Conservation (phyloP, 2,113 vertebrate genomes). For the Paramisgurnus dabryanus region DNA sequence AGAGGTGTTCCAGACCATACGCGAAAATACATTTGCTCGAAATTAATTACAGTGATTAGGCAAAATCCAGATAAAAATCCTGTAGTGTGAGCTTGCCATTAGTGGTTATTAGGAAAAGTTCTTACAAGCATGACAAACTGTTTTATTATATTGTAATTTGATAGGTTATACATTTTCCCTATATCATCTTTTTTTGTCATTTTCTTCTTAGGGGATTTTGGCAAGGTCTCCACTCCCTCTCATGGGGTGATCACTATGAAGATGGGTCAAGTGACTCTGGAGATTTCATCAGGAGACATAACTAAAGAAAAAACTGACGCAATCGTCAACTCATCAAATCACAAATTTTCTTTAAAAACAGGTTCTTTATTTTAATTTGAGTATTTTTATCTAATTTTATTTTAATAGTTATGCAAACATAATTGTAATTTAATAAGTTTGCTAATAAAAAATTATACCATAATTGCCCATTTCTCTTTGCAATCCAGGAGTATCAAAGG, state of each 20-base stretch:
- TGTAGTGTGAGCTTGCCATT: too few relatives aligned
- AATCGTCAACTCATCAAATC: slow-evolving; percentile 84
- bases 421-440: neutral
- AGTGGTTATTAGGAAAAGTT: too few relatives aligned
- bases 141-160: too few relatives aligned
- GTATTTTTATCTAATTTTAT: neutral
- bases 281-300: slow-evolving; percentile 84
- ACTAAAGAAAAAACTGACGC: slow-evolving; percentile 81
- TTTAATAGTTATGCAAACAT: neutral
- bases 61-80: too few relatives aligned
- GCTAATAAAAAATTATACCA: neutral
- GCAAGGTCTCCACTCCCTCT: slow-evolving; percentile 54
- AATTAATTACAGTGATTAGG: too few relatives aligned
- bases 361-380: slow-evolving; percentile 64
- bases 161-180: too few relatives aligned
- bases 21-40: too few relatives aligned
- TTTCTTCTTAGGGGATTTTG: neutral
- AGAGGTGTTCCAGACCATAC: too few relatives aligned
- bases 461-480: neutral
- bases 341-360: slow-evolving; percentile 71
- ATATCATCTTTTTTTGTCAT: too few relatives aligned
- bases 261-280: slow-evolving; percentile 76
- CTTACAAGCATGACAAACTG: too few relatives aligned
- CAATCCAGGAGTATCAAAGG: slow-evolving; percentile 84
- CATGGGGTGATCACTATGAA: slow-evolving; percentile 73